Percentiles rank a stretch among this genome's conserved stretches.
These are phyloP conservation scores for Graptemys geographica DNA, from an alignment of 2,797 vertebrate species.

Conservation along the genomic window DNA sequence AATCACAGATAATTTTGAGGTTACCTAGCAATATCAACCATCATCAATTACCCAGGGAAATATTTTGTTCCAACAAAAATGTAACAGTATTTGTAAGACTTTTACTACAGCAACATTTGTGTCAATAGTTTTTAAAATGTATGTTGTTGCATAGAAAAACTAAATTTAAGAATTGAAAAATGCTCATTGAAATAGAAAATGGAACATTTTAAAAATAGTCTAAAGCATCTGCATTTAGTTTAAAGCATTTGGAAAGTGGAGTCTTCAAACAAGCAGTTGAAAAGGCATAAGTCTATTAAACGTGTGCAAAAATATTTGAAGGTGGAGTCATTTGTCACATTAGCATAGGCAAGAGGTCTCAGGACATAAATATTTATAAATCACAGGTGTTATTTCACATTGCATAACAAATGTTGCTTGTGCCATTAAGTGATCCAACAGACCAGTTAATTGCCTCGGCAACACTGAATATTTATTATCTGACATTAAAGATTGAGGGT, in stretches of 20 bases:
- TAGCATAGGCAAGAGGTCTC: slow-evolving; percentile 31
- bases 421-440: slow-evolving; percentile 80
- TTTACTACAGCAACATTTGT: background rate
- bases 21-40: background rate
- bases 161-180: background rate
- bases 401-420: slow-evolving; percentile 62
- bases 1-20: background rate
- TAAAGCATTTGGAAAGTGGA: background rate
- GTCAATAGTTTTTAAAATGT: background rate
- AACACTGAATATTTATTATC: slow-evolving; percentile 40
- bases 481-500: slow-evolving; percentile 4
- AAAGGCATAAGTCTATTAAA: background rate
- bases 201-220: background rate
- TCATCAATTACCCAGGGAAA: background rate
- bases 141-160: background rate
- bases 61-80: background rate
- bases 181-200: background rate
- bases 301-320: slow-evolving; percentile 46
- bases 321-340: slow-evolving; percentile 36
- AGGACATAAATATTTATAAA: slow-evolving; percentile 84
- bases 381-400: slow-evolving; percentile 81
- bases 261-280: background rate
- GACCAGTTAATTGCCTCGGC: slow-evolving; percentile 58
- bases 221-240: background rate
- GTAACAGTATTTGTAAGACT: background rate